A percentile compares a stretch with the other conserved stretches of the same genome.
phyloP scores from a whole-genome alignment of 2,888 invertebrate genomes.

The Caenorhabditis angaria region DNA sequence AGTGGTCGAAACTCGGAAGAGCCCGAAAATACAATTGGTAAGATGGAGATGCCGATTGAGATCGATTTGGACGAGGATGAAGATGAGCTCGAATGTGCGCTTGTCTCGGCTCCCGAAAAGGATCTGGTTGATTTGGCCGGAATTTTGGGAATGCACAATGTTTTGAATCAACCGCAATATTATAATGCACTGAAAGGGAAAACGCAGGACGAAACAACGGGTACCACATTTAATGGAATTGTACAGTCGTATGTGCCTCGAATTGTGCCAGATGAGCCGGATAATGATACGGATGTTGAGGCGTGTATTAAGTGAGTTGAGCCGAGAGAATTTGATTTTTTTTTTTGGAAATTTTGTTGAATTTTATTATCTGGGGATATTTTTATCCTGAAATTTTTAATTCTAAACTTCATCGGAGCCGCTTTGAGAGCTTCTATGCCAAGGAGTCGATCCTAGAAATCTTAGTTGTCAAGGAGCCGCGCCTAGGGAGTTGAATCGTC shows the following conservation, averaged over 20 bases:
- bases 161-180: conserved; percentile 99
- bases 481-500: too few species aligned
- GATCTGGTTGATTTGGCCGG: conserved; percentile 96
- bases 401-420: too few species aligned
- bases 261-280: conserved; percentile 91
- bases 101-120: conserved; percentile 87
- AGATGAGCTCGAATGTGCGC: conserved; percentile 83
- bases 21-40: conserved; percentile 26
- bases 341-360: background rate
- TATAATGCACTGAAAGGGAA: conserved; percentile 82
- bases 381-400: too few species aligned
- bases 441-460: too few species aligned
- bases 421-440: too few species aligned
- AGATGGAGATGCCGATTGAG: conserved; percentile 71
- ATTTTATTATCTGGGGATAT: too few species aligned
- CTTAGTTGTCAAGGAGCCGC: too few species aligned
- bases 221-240: conserved; percentile 64
- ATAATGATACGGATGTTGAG: conserved; percentile 94
- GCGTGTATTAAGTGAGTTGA: conserved; percentile 84
- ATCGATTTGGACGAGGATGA: conserved; percentile 68
- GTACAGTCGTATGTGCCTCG: conserved; percentile 85
- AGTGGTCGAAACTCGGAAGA: conserved; percentile 47
- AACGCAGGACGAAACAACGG: conserved; percentile 69
- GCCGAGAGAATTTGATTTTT: too few species aligned
- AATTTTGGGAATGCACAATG: conserved; percentile 92